Conservation (phyloP, 2,113 vertebrate genomes). For the Colius striatus region DNA sequence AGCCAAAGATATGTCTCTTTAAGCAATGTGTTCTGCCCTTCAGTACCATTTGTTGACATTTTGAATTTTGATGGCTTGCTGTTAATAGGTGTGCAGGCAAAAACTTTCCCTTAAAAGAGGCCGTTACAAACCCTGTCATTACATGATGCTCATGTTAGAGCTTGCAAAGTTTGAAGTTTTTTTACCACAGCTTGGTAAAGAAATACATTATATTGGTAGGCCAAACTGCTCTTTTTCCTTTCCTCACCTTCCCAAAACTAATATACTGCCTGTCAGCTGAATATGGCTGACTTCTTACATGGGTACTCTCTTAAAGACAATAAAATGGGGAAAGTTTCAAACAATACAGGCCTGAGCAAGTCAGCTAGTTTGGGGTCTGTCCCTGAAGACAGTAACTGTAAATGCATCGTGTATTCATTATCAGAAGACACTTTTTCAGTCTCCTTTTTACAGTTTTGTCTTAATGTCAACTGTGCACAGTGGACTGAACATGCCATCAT, state of each 20-base stretch:
- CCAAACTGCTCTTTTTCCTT: background rate
- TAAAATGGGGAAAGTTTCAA: background rate
- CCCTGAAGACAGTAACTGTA: background rate
- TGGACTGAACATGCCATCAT: background rate
- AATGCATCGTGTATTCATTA: background rate
- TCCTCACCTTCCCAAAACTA: background rate
- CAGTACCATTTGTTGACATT: background rate
- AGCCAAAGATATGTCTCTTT: background rate
- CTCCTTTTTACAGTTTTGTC: background rate
- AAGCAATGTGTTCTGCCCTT: background rate
- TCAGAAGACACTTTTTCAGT: background rate
- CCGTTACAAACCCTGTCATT: background rate
- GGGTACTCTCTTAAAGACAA: background rate
- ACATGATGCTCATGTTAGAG: background rate
- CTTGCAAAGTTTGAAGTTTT: background rate
- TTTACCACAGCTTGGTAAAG: background rate
- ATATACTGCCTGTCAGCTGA: background rate
- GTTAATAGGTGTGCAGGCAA: background rate
- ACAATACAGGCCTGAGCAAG: background rate
- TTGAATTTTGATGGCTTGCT: background rate
- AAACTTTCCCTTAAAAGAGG: background rate
- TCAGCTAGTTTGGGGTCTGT: background rate
- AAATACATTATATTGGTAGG: background rate
- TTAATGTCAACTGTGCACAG: background rate
- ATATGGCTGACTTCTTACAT: background rate